Base-by-base conservation (phyloP, 2,113 vertebrate species). In the Oryzias celebensis region DNA sequence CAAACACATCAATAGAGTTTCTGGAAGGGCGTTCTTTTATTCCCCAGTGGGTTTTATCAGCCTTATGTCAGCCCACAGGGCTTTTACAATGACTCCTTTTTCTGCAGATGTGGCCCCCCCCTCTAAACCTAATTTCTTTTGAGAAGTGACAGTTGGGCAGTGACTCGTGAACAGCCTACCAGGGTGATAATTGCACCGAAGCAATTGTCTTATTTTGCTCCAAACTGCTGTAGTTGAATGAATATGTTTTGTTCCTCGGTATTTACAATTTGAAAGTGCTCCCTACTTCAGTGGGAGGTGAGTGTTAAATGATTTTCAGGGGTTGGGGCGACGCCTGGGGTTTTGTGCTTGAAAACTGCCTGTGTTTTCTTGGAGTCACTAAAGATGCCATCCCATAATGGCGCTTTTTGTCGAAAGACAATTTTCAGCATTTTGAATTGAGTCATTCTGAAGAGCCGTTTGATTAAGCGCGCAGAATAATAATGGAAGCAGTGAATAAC, bases 1-100 rank as follows among this genome's bases (percentile, higher is more conserved):
- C 90, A 89, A 85, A 89, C 84, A 85, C 87, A 85, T 89, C 87
- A 82, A 90, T 90, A 83, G 72, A 80, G 58, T 77, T 79, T 78
- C 86, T 83, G 68, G 73, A 75, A 67, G 46, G 42, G 75, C 58
- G 59, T 55, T 36, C 72, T 82, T 83, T 80, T 74, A 62, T 80
- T 78, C 67, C 65, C 78, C 62, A 42, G 69, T 68, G 52, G 69
- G 67, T 68, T 80, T 85, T 73, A 88, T 83, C 67, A 24, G 77
- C 77, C 78, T 80, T 74, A 71, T 87, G 83, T 83, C 73, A 60
- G 65, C 72, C 81, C 65, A 16, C 26, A 1, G 78, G 72, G 60
- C 69, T 71, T 85, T 77, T 56, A 72, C 79, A 80, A 72, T 58
- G 12, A 65, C 72, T 61, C 65, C 26, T 16, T 48, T 18, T 47